Evolutionary conservation across 2,888 invertebrate genomes (phyloP), one percentile per base, ranked within the genome.

Genomic region (Pollenia amentaria): DNA sequence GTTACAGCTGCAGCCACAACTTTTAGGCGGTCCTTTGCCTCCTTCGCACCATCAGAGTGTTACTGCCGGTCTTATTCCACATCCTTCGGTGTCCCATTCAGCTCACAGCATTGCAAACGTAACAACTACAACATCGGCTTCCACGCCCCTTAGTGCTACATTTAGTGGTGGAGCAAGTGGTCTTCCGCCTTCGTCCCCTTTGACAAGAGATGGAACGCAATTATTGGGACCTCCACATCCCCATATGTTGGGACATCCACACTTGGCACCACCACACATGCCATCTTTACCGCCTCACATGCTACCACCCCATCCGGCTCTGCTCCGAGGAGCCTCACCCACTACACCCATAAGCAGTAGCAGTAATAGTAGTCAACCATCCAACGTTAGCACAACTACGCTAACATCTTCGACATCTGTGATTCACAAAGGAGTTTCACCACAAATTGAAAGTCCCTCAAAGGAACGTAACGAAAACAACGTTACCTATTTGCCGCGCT

Each of bases 381-480:
- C 75, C 46, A 65, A 70, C 73, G 29, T 77, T 12, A 69, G 84
- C 38, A 62, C 85, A 21, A 76, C 79, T 88, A 73, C 88, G 84
- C 70, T 86, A 70, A 88, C 93, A 90, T 89, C 93, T 90, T 91
- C 92, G 89, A 90, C 93, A 90, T 92, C 93, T 91, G 92, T 93
- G 91, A 92, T 93, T 91, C 92, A 94, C 92, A 95, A 95, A 90
- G 94, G 95, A 79, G 96, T 96, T 93, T 96, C 97, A 62, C 97
- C 97, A 18, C 95, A 96, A 90, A 96, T 96, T 84, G 97, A 96
- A 92, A 96, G 96, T 93, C 96, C 97, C 73, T 95, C 94, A 90
- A 95, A 97, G 90, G 97, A 97, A 93, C 95, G 97, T 89, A 97
- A 97, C 92, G 97, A 96, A 93, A 97, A 97, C 92, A 97, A 96